phyloP scores from a whole-genome alignment of 1,140 invertebrate species.

The Drosophila tani region DNA sequence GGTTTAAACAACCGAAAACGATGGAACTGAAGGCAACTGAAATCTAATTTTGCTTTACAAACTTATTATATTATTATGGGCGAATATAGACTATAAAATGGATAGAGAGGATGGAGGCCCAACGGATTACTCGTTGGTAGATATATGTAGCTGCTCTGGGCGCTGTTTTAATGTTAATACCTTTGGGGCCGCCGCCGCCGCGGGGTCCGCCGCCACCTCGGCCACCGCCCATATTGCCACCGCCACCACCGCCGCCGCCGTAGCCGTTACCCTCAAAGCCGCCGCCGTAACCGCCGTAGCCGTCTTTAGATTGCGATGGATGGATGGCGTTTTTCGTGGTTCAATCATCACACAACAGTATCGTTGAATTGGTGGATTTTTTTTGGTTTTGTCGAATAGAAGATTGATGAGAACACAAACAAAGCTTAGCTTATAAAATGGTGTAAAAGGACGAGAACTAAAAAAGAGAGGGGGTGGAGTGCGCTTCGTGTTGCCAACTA shows the following conservation, averaged over 20 bases:
- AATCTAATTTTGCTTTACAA: slow-evolving; percentile 40
- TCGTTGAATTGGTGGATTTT: slow-evolving; percentile 35
- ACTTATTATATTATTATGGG: slow-evolving; percentile 13
- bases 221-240: slow-evolving; percentile 68
- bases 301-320: slow-evolving; percentile 56
- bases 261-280: slow-evolving; percentile 82
- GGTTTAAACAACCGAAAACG: slow-evolving; percentile 29
- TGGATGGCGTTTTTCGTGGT: slow-evolving; percentile 23
- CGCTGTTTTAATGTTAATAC: slow-evolving; percentile 60
- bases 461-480: slow-evolving; percentile 1
- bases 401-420: slow-evolving; percentile 68
- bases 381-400: slow-evolving; percentile 38
- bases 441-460: slow-evolving; percentile 28
- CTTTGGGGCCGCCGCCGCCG: slow-evolving; percentile 83
- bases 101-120: slow-evolving; percentile 31
- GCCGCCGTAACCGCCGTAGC: slow-evolving; percentile 82
- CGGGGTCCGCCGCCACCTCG: slow-evolving; percentile 72
- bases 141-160: slow-evolving; percentile 25
- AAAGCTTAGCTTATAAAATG: slow-evolving; percentile 66
- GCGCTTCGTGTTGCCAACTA: slow-evolving; percentile 24
- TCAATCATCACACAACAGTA: slow-evolving; percentile 53
- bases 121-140: slow-evolving; percentile 32
- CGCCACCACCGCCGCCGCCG: slow-evolving; percentile 73
- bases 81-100: slow-evolving; percentile 33
- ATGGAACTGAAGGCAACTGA: slow-evolving; percentile 52